Evolutionary conservation across 2,888 invertebrate species (phyloP), one percentile per base, ranked within the genome.

Genomic region (Coleophora flavipennella): DNA sequence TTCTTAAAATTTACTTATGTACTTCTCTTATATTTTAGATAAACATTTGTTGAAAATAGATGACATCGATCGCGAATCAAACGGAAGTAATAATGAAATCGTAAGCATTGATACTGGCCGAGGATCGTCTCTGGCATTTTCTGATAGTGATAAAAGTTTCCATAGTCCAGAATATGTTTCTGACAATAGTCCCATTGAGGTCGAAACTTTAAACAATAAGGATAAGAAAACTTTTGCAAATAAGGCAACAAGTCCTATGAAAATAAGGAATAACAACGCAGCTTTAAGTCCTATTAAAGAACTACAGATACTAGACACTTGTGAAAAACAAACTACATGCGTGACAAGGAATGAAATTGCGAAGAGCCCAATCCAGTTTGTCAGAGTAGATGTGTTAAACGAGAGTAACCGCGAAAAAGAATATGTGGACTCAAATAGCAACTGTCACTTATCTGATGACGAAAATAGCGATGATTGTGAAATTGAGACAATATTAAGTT

Each of bases 81-180:
- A 61, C 49, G 55, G 43, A 33, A 57, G 55, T 40, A 57, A 61
- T 40, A 57, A 61, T 54, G 73, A 68, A 49, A 45, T 54, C 14
- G 55, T 60, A 4, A 80, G 76, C 50, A 54, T 70, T 38, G 84
- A 84, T 46, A 78, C 80, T 2, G 83, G 84, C 1, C 51, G 74
- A 34, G 83, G 80, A 8, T 83, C 84, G 13, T 85, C 83, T 6
- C 55, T 75, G 13, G 70, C 66, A 27, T 67, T 59, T 48, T 79
- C 77, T 9, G 75, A 78, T 49, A 67, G 54, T 29, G 77, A 78
- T 33, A 78, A 74, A 50, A 65, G 66, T 48, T 57, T 62, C 11
- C 57, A 61, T 39, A 80, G 80, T 45, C 76, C 77, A 34, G 74
- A 77, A 41, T 74, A 69, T 45, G 64, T 50, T 28, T 48, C 50